phyloP scores from a whole-genome alignment of 2,888 invertebrate species.

The Scaptomyza cyrtandrae region DNA sequence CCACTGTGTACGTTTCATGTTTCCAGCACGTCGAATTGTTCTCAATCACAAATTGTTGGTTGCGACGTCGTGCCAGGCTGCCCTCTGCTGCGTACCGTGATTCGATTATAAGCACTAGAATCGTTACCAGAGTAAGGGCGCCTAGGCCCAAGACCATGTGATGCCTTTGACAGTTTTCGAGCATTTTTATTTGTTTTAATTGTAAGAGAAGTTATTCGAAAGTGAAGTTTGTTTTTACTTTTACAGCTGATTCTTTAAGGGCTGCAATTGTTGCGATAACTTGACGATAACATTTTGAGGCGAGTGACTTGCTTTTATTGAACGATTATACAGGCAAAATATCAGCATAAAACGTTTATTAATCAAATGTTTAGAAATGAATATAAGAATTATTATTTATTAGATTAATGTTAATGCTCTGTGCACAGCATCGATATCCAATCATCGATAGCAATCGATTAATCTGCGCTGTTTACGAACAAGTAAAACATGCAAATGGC shows the following conservation, averaged over 20 bases:
- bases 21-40: slow-evolving; percentile 92
- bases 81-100: slow-evolving; percentile 86
- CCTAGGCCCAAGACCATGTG: slow-evolving; percentile 93
- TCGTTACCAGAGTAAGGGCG: slow-evolving; percentile 91
- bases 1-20: slow-evolving; percentile 89
- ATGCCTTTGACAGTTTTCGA: slow-evolving; percentile 93
- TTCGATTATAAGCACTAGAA: slow-evolving; percentile 92
- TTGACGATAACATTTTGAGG: neutral
- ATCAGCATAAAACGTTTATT: neutral
- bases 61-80: slow-evolving; percentile 58
- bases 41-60: slow-evolving; percentile 88
- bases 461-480: slow-evolving; percentile 67
- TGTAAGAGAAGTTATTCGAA: slow-evolving; percentile 4
- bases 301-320: too few species aligned
- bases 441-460: slow-evolving; percentile 50
- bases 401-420: neutral
- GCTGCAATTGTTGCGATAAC: slow-evolving; percentile 9
- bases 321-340: neutral
- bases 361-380: neutral
- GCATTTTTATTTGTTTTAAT: slow-evolving; percentile 86
- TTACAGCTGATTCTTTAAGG: slow-evolving; percentile 33
- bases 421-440: slow-evolving; percentile 9
- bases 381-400: neutral
- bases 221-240: slow-evolving; percentile 20
- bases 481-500: slow-evolving; percentile 66